Conservation (phyloP, 2,113 vertebrate species). For the Esox niger region DNA sequence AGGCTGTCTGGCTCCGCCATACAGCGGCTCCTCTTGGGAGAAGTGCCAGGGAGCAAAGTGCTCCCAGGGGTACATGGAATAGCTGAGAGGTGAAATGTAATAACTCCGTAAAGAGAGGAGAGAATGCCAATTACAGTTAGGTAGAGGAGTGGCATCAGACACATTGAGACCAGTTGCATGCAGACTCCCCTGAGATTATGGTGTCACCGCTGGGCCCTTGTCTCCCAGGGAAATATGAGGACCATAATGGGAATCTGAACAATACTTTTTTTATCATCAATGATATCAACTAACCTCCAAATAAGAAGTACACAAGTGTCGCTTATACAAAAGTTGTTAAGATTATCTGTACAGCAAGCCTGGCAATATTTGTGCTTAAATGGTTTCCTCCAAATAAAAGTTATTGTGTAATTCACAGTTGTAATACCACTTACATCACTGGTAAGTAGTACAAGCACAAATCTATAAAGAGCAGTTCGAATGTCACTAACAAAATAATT, state of each 20-base stretch:
- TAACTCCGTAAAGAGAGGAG: conserved; percentile 56
- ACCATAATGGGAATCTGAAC: conserved; percentile 52
- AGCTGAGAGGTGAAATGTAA: conserved; percentile 56
- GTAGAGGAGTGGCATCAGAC: conserved; percentile 53
- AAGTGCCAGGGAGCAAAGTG: conserved; percentile 43
- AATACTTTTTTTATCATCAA: conserved; percentile 47
- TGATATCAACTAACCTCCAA: conserved; percentile 42
- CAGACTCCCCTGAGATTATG: conserved; percentile 44
- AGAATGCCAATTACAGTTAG: conserved; percentile 56
- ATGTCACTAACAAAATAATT: conserved; percentile 17
- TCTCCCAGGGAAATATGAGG: conserved; percentile 48
- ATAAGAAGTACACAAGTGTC: conserved; percentile 19
- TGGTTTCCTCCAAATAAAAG: conserved; percentile 48
- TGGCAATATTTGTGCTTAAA: conserved; percentile 38
- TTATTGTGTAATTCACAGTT: conserved; percentile 26
- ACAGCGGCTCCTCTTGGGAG: conserved; percentile 42
- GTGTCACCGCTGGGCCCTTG: conserved; percentile 37
- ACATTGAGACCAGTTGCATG: conserved; percentile 43
- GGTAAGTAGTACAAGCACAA: conserved; percentile 45
- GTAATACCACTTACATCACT: conserved; percentile 31
- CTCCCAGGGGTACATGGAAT: conserved; percentile 49
- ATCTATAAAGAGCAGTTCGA: conserved; percentile 29
- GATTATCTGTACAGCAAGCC: conserved; percentile 46
- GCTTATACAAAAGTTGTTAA: conserved; percentile 40
- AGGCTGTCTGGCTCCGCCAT: conserved; percentile 22